Evolutionary conservation across 2,113 vertebrate species (phyloP), one percentile per base, ranked within the genome.

Genomic region (Columba janthina): DNA sequence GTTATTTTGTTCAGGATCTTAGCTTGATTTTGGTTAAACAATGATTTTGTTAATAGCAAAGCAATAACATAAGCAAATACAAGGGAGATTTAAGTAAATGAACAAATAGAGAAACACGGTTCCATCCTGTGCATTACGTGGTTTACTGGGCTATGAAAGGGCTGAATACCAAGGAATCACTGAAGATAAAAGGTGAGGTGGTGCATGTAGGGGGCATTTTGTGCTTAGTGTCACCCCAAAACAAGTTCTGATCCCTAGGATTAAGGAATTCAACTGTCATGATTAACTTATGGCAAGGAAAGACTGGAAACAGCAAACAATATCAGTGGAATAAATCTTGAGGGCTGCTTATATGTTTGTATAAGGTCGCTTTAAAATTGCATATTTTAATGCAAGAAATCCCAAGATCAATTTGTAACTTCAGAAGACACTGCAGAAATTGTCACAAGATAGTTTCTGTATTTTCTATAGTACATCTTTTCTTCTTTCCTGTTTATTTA

Each of bases 21-120:
- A 83, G 56, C 54, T 67, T 83, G 36, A 54, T 89, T 85, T 82
- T 76, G 44, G 53, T 40, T 84, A 75, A 86, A 38, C 7, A 57
- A 18, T 44, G 4, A 44, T 90, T 90, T 56, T 87, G 22, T 81
- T 91, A 81, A 78, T 24, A 56, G 29, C 38, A 90, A 80, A 91
- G 6, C 29, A 83, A 13, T 58, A 38, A 48, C 12, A 3, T 65
- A 66, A 84, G 34, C 14, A 87, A 65, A 80, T 57, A 36, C 22
- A 76, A 24, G 61, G 38, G 17, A 66, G 8, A 14, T 81, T 96
- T 94, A 96, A 93, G 48, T 51, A 79, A 97, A 82, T 58, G 11
- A 81, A 31, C 12, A 64, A 91, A n/a, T 31, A 84, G 57, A 81
- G 51, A 83, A 65, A 44, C 7, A 6, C 9, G 10, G 51, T 77